Conservation (phyloP, 2,888 invertebrate genomes). For the Sicus ferrugineus region DNA sequence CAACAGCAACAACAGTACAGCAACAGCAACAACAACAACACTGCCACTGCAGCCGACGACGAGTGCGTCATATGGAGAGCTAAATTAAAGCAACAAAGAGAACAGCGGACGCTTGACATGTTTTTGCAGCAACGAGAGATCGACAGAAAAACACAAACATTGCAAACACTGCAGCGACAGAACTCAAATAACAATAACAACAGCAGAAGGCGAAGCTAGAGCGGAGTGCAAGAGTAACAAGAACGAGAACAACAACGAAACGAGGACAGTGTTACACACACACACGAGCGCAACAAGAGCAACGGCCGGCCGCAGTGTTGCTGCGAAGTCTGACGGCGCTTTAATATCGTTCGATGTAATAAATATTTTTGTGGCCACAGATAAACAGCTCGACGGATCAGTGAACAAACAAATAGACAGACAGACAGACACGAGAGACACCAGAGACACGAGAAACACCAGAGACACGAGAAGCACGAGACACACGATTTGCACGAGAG, state of each 20-base stretch:
- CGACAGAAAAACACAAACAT: constrained; percentile 23
- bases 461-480: too few relatives aligned
- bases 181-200: constrained; percentile 12
- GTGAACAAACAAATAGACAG: background rate
- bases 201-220: too few relatives aligned
- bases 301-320: constrained; percentile 10
- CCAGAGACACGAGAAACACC: background rate
- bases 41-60: background rate
- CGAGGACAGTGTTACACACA: constrained; percentile 26
- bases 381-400: background rate
- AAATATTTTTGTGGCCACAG: background rate
- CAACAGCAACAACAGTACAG: constrained; percentile 22
- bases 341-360: background rate
- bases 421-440: background rate
- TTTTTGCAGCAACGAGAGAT: constrained; percentile 36
- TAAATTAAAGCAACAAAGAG: background rate
- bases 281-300: constrained; percentile 22
- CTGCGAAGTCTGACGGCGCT: background rate
- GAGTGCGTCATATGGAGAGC: constrained; percentile 5
- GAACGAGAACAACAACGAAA: constrained; percentile 14
- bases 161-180: constrained; percentile 8
- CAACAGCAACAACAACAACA: constrained; percentile 18
- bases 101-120: constrained; percentile 39
- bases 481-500: too few relatives aligned
- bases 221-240: background rate